Conservation (phyloP, 2,113 vertebrate genomes). For the Turdus rufiventris region DNA sequence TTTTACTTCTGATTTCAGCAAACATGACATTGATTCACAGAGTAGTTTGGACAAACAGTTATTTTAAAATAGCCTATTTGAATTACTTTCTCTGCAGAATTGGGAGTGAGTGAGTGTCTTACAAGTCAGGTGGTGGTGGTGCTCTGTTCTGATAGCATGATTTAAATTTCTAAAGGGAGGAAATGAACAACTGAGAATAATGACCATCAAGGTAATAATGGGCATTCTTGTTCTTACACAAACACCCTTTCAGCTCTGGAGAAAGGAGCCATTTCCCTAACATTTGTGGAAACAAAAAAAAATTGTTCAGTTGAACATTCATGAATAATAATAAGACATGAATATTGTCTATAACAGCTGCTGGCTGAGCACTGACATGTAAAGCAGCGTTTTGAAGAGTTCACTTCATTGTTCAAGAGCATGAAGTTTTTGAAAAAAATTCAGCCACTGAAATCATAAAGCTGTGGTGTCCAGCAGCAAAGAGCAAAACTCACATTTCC, state of each 20-base stretch:
- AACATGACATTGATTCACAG: not conserved
- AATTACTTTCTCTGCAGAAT: not conserved
- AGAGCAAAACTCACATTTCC: not conserved
- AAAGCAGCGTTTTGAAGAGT: not conserved
- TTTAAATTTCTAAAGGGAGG: conserved; percentile 1
- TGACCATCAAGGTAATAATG: conserved; percentile 12
- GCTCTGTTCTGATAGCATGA: not conserved
- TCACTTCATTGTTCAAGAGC: not conserved
- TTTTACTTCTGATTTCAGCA: not conserved
- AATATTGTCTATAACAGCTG: conserved; percentile 24
- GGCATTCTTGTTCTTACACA: conserved; percentile 10
- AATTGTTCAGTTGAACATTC: not conserved
- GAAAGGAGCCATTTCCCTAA: conserved; percentile 12
- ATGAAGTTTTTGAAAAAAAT: not conserved
- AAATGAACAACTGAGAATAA: not conserved
- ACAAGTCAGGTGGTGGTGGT: not conserved
- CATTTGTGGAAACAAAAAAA: conserved; percentile 24
- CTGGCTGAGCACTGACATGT: not conserved
- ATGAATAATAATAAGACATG: conserved; percentile 21
- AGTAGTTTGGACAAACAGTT: not conserved
- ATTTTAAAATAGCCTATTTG: not conserved
- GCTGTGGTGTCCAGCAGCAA: not conserved
- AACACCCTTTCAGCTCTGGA: conserved; percentile 29
- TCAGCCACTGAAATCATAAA: not conserved
- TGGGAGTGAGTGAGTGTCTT: not conserved